Percentiles rank a stretch among this genome's conserved stretches.
Conservation (phyloP, 2,888 invertebrate genomes). For the Pseudoips prasinana region DNA sequence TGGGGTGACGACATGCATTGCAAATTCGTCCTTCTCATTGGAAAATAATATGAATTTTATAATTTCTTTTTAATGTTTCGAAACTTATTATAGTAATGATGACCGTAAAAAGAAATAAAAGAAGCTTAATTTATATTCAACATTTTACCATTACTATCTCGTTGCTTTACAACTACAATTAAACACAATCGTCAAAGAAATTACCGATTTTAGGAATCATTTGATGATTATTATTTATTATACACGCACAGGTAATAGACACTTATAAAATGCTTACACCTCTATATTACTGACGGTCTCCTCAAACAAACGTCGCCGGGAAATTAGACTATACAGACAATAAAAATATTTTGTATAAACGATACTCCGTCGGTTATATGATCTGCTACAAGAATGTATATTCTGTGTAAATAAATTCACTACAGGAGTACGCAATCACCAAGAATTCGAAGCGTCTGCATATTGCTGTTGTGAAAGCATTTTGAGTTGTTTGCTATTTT, state of each 20-base stretch:
- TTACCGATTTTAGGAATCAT: no score
- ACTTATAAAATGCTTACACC: constrained; percentile 17
- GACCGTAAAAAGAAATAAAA: no score
- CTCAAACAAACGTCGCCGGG: constrained; percentile 24
- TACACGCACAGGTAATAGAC: constrained; percentile 10
- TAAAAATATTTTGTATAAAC: constrained; percentile 43
- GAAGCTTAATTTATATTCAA: no score
- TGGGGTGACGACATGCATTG: no score
- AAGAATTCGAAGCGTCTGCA: constrained; percentile 56
- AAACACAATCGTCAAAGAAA: no score
- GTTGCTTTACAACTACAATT: no score
- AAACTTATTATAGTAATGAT: no score
- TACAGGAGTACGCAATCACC: constrained; percentile 46
- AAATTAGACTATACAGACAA: constrained; percentile 24
- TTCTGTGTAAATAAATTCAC: constrained; percentile 59
- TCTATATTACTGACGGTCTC: constrained; percentile 13
- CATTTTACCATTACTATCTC: no score
- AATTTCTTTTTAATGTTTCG: no score
- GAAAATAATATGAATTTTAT: no score
- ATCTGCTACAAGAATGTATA: constrained; percentile 55
- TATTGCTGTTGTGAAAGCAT: constrained; percentile 41
- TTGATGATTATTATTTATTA: no score
- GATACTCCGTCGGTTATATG: constrained; percentile 50
- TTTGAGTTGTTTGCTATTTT: constrained; percentile 26
- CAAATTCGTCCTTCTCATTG: no score